Percentiles rank a stretch among this genome's conserved stretches.
Conservation (phyloP, 2,888 invertebrate species). For the Caradrina kadenii region DNA sequence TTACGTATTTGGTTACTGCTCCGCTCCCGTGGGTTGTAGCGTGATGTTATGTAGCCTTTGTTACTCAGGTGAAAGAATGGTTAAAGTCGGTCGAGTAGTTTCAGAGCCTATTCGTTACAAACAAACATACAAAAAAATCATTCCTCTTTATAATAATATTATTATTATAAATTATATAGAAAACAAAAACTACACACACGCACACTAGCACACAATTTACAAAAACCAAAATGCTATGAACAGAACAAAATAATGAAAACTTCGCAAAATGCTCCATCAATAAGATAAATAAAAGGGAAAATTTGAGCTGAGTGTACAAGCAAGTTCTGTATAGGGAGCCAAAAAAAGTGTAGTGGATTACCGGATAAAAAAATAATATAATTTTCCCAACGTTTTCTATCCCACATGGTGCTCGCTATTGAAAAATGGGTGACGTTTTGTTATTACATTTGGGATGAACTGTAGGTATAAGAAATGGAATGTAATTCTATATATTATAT, state of each 20-base stretch:
- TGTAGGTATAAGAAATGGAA: slow-evolving; percentile 5
- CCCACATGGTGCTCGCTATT: slow-evolving; percentile 40
- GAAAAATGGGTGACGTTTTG: slow-evolving; percentile 39
- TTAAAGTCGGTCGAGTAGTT: too few species aligned
- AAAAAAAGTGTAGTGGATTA: slow-evolving; percentile 57
- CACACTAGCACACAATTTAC: background rate
- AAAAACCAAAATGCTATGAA: background rate
- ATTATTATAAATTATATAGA: too few species aligned
- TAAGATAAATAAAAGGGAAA: slow-evolving; percentile 7
- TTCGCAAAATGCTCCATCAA: slow-evolving; percentile 5
- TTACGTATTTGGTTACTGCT: too few species aligned
- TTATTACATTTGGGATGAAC: slow-evolving; percentile 38
- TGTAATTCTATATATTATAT: background rate
- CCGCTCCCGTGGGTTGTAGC: too few species aligned
- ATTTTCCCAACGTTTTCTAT: slow-evolving; percentile 53
- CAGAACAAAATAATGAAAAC: slow-evolving; percentile 10
- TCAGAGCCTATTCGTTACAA: too few species aligned
- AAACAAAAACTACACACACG: too few species aligned
- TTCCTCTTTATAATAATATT: too few species aligned
- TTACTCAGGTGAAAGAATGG: too few species aligned
- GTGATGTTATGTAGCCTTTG: too few species aligned
- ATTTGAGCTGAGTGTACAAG: slow-evolving; percentile 36
- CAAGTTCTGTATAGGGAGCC: slow-evolving; percentile 34
- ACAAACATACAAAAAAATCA: too few species aligned
- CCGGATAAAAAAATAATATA: slow-evolving; percentile 57